Evolutionary conservation across 2,888 invertebrate genomes (phyloP), one percentile per base, ranked within the genome.

Genomic region (Drosophila villosipedis): DNA sequence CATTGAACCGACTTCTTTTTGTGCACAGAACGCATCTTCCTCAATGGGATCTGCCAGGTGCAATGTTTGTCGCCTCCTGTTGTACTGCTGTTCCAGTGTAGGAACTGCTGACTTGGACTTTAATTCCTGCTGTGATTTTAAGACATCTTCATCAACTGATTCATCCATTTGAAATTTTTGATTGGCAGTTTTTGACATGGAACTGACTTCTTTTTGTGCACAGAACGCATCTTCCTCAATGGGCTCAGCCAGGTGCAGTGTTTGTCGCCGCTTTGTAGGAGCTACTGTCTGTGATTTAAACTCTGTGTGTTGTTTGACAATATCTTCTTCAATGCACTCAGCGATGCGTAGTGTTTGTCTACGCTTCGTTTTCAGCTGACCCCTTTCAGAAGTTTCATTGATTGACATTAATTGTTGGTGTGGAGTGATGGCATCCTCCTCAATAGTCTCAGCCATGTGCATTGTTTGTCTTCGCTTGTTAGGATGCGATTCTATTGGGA

Each of bases 381-480:
- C 22, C 25, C 4, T 47, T 47, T 9, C 47, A 16, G 16, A 47
- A 25, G 16, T 16, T 9, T 52, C 16, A 31, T 6, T 14, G 14
- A 31, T 28, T 30, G 30, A 12, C 30, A 19, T 53, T 14, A 22
- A 33, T 9, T 55, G 22, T 25, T 25, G 16, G 37, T 37, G 37
- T 25, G 37, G 10, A 28, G 16, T 19, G 4, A 28, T 25, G 7
- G 28, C 28, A 37, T 55, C 55, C 28, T 55, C 55, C 10, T 55
- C 37, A 28, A 37, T 28, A 3, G 19, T 19, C 35, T 55, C 7
- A 28, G 55, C 12, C 37, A 37, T 19, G 4, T 55, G 5, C 35
- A 55, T 19, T 25, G 54, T 64, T 28, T 68, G 52, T 10, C 52
- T 60, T 14, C 33, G 61, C 9, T 28, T 50, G n/a, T 7, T 52